Conservation (phyloP, 2,113 vertebrate species). For the Natator depressus region DNA sequence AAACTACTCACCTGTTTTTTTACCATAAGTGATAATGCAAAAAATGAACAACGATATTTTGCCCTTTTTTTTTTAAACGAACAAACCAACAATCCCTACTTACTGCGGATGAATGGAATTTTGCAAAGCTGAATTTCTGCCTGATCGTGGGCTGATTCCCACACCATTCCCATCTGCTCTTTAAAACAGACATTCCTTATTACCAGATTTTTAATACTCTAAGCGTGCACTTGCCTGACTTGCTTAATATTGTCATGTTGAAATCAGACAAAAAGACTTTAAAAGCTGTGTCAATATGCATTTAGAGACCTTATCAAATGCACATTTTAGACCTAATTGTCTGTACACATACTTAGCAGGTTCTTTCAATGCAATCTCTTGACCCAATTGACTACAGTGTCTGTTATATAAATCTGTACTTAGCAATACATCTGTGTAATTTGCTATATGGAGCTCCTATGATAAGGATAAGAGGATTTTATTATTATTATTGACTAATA, state of each 20-base stretch:
- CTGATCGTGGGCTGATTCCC: not conserved
- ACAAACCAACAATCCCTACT: not conserved
- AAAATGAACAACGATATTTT: not conserved
- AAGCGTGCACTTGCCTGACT: not conserved
- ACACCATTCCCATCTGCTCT: not conserved
- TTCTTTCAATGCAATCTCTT: constrained; percentile 25
- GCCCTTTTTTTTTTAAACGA: not conserved
- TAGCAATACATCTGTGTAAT: constrained; percentile 54
- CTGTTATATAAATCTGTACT: constrained; percentile 48
- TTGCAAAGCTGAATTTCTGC: constrained; percentile 11
- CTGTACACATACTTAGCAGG: constrained; percentile 9
- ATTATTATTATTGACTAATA: constrained; percentile 51
- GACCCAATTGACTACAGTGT: constrained; percentile 29
- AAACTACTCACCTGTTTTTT: not conserved
- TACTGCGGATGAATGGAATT: constrained; percentile 4
- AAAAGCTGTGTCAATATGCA: constrained; percentile 10
- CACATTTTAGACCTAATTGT: not conserved
- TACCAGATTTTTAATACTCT: not conserved
- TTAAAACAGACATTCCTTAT: not conserved
- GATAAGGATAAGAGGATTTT: constrained; percentile 58
- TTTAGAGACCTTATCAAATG: not conserved
- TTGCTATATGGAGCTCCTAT: constrained; percentile 40
- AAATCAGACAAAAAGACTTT: constrained; percentile 24
- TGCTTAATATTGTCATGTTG: not conserved
- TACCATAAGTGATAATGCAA: not conserved